phyloP scores from a whole-genome alignment of 1,140 invertebrate genomes.

The Harpegnathos saltator region DNA sequence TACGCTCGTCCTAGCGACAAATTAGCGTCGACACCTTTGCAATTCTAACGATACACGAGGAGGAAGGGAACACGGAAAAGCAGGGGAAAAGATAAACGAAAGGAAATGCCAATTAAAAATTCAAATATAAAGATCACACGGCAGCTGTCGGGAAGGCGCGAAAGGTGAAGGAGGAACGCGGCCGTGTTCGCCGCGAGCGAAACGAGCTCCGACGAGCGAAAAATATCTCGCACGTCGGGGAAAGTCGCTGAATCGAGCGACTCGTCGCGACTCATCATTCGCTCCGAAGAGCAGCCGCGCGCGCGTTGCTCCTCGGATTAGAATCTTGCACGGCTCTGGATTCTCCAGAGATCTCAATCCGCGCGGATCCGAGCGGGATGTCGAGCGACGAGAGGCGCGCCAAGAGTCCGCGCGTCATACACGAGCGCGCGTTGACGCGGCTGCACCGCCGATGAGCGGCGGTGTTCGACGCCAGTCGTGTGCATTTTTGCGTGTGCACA shows the following conservation, averaged over 20 bases:
- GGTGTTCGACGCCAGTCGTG: constrained; percentile 22
- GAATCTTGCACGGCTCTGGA: background rate
- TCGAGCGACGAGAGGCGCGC: background rate
- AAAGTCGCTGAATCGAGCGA: background rate
- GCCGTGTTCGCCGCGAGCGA: background rate
- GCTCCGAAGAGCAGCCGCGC: too few species aligned
- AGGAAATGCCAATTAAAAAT: constrained; percentile 15
- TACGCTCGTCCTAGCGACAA: constrained; percentile 4
- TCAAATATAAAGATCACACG: background rate
- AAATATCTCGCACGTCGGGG: background rate
- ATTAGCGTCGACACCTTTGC: background rate
- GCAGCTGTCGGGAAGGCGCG: background rate
- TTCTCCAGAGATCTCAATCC: background rate
- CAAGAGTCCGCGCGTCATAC: too few species aligned
- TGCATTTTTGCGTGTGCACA: constrained; percentile 28
- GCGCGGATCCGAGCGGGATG: background rate
- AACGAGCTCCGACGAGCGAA: background rate
- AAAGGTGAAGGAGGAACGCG: background rate
- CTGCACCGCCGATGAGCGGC: background rate
- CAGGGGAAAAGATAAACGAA: background rate
- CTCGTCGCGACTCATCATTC: background rate
- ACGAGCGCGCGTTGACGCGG: background rate
- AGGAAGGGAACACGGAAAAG: too few species aligned
- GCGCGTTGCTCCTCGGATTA: background rate
- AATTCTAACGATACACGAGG: background rate